Evolutionary conservation across 2,797 vertebrate species (phyloP).

Genomic region (Lacerta agilis): DNA sequence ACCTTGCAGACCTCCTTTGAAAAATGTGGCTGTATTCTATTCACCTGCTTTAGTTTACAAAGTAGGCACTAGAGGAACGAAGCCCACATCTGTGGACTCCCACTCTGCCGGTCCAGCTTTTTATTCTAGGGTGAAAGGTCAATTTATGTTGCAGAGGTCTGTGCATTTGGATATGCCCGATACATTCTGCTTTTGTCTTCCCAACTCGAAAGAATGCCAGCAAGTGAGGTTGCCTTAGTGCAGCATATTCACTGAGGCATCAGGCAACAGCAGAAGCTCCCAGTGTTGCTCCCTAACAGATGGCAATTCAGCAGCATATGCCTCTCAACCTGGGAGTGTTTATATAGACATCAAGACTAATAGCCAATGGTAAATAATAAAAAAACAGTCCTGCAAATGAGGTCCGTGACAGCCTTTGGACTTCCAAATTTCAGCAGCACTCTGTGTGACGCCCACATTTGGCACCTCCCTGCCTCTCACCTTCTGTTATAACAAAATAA

Average conservation of each 20-base stretch:
- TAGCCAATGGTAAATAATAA: not conserved
- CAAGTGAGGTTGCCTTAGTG: not conserved
- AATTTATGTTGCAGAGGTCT: not conserved
- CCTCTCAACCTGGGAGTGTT: not conserved
- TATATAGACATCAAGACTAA: not conserved
- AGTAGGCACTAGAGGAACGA: not conserved
- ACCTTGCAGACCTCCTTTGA: not conserved
- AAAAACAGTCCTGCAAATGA: too few species aligned
- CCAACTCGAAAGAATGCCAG: not conserved
- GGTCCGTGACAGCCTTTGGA: too few species aligned
- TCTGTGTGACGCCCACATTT: too few species aligned
- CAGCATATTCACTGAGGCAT: not conserved
- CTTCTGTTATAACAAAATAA: too few species aligned
- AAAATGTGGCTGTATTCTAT: not conserved
- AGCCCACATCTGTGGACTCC: too few species aligned
- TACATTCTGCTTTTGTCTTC: not conserved
- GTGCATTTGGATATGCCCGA: not conserved
- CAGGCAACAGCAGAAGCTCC: not conserved
- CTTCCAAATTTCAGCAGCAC: too few species aligned
- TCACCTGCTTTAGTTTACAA: not conserved
- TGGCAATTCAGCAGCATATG: not conserved
- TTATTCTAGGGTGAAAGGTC: not conserved
- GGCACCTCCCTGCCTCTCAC: too few species aligned
- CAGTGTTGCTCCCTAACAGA: not conserved
- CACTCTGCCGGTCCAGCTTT: too few species aligned